phyloP scores from a whole-genome alignment of 2,888 invertebrate species.

The Apodemia hepburni region DNA sequence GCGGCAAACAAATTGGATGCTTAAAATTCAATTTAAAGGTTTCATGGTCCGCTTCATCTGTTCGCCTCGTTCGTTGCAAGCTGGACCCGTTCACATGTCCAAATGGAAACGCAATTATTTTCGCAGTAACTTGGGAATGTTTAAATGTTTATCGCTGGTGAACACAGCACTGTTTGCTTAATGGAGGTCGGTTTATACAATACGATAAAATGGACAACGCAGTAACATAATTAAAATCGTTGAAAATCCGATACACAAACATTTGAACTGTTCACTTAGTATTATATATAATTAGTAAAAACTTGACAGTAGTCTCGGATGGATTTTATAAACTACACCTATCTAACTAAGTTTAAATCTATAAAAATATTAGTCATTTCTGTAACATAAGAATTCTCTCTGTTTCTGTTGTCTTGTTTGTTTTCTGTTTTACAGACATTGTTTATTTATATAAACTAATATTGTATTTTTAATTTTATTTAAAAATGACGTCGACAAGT shows the following conservation, averaged over 20 bases:
- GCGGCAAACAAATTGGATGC: slow-evolving; percentile 77
- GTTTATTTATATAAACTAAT: no score
- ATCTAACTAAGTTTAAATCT: no score
- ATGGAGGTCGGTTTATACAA: slow-evolving; percentile 14
- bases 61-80: slow-evolving; percentile 66
- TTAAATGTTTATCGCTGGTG: slow-evolving; percentile 47
- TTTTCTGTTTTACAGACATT: no score
- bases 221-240: slow-evolving; percentile 17
- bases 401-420: no score
- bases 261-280: not conserved
- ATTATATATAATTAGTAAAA: no score
- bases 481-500: no score
- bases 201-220: slow-evolving; percentile 12
- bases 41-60: slow-evolving; percentile 76
- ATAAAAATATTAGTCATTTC: no score
- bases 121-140: slow-evolving; percentile 49
- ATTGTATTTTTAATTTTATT: no score
- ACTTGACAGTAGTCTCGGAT: no score
- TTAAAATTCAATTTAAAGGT: slow-evolving; percentile 80
- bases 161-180: slow-evolving; percentile 12
- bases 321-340: no score
- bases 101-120: slow-evolving; percentile 68
- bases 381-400: no score
- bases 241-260: not conserved
- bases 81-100: slow-evolving; percentile 62